phyloP scores from a whole-genome alignment of 1,140 invertebrate species.

The Camponotus floridanus region DNA sequence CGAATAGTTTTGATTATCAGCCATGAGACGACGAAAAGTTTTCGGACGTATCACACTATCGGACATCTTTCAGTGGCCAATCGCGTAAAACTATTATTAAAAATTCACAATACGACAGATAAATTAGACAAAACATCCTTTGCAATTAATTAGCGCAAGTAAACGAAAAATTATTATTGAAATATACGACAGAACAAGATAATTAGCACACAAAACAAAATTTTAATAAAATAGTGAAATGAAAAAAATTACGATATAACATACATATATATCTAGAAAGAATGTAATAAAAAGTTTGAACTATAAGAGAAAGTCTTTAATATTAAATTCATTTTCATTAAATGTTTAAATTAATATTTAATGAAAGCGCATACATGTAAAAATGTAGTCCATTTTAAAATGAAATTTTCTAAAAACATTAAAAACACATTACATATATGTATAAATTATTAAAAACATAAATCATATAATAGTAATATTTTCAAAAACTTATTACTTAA shows the following conservation, averaged over 20 bases:
- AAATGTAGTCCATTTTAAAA: background rate
- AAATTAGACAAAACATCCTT: background rate
- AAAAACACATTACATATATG: background rate
- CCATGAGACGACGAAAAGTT: constrained; percentile 35
- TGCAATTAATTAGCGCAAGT: background rate
- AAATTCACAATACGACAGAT: background rate
- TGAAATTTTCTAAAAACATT: constrained; percentile 12
- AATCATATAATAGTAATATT: background rate
- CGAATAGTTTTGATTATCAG: constrained; percentile 44
- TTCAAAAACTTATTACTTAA: background rate
- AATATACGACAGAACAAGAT: background rate
- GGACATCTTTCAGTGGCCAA: background rate
- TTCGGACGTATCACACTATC: constrained; percentile 21
- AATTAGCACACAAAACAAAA: background rate
- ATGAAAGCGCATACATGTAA: background rate
- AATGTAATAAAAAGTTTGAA: background rate
- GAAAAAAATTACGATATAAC: background rate
- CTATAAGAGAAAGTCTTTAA: background rate
- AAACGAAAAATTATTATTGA: background rate
- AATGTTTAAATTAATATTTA: constrained; percentile 5
- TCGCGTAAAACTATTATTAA: background rate
- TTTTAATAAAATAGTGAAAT: background rate
- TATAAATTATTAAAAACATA: constrained; percentile 13
- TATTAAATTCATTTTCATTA: constrained; percentile 6
- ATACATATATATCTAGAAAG: background rate